Evolutionary conservation across 2,113 vertebrate genomes (phyloP), one percentile per base, ranked within the genome.

Genomic region (Butorides virescens): DNA sequence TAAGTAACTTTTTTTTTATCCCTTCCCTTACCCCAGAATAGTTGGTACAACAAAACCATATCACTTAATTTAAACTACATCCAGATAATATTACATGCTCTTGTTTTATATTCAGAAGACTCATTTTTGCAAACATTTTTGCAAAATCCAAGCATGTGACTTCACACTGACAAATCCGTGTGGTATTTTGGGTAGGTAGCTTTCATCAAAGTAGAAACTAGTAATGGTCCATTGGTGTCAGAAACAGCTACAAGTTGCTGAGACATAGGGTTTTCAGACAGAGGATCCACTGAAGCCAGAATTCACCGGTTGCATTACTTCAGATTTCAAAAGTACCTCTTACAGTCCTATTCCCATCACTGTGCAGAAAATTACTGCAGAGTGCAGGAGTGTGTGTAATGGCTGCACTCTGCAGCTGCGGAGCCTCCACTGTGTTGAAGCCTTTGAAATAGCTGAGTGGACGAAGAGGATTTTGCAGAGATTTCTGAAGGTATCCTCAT

Each of bases 401-500:
- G 70, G 25, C 55, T 78, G 58, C 37, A 32, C 59, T 53, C 13
- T 50, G 30, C 76, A 85, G 62, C 66, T 88, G 80, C 55, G 21
- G 63, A 71, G 26, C 29, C 61, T 71, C 59, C 20, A 3, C 50
- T 47, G 11, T 36, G n/a, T 20, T 61, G 50, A 49, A 63, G 49
- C 52, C 44, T 68, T 78, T 53, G 56, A 91, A 92, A 83, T 4
- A 75, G 44, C 47, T 78, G 13, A 87, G 75, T 2, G 10, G 67
- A 74, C 59, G 52, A 76, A 67, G 20, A 87, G 39, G 65, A 59
- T 68, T 93, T 85, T 91, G 52, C 47, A 82, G 70, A 77, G 46
- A 55, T 74, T 88, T 80, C 83, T 89, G 91, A 95, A 91, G 55
- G 82, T 42, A 77, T 89, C 79, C 42, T 80, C 66, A 93, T 55